Percentiles rank a stretch among this genome's conserved stretches.
phyloP scores from a whole-genome alignment of 2,113 vertebrate species.

The Chrysochloris asiatica region DNA sequence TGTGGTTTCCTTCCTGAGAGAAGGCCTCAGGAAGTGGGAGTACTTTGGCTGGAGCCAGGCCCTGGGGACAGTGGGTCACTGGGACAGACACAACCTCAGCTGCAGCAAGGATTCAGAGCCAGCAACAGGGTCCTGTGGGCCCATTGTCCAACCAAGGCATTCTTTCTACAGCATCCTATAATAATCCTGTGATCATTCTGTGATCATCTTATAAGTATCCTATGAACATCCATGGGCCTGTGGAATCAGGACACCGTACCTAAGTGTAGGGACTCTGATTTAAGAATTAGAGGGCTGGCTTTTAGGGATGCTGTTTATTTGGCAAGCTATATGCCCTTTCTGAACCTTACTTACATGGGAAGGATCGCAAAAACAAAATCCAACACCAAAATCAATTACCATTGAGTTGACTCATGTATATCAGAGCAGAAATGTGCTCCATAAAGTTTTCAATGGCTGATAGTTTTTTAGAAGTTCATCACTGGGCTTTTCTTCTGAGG shows the following conservation, averaged over 20 bases:
- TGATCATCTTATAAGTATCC: neutral
- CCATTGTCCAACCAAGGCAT: neutral
- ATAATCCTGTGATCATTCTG: neutral
- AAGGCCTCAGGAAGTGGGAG: conserved; percentile 60
- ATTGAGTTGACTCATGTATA: neutral
- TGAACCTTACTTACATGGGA: neutral
- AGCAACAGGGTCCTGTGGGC: neutral
- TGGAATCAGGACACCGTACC: neutral
- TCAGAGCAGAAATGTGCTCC: neutral
- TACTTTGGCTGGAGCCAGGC: conserved; percentile 28
- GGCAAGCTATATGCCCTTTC: neutral
- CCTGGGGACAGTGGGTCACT: neutral
- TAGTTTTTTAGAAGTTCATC: neutral
- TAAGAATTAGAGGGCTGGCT: neutral
- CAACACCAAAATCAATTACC: neutral
- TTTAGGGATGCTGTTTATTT: neutral
- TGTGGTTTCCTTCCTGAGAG: conserved; percentile 76
- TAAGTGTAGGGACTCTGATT: neutral
- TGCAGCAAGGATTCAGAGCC: neutral
- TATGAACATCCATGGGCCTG: neutral
- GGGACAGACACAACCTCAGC: neutral
- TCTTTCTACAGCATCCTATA: neutral
- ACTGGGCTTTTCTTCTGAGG: neutral
- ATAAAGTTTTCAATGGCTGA: too few species aligned
- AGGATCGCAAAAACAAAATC: neutral